Conservation (phyloP, 2,113 vertebrate genomes). For the Centropristis striata region DNA sequence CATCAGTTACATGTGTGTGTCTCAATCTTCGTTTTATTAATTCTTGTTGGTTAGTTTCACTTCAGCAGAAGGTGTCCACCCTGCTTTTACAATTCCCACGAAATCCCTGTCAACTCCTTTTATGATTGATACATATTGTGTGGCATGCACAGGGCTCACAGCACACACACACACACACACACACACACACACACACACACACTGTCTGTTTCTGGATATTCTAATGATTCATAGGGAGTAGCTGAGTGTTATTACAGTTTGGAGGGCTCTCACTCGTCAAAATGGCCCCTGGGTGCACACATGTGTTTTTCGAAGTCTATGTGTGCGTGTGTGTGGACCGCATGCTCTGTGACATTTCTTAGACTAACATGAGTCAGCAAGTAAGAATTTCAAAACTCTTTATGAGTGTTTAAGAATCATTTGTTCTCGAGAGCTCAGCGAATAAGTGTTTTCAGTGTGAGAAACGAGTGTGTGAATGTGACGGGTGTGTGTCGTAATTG, state of each 20-base stretch:
- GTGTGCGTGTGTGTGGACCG: slow-evolving; percentile 33
- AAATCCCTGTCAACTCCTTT: slow-evolving; percentile 51
- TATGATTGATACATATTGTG: slow-evolving; percentile 62
- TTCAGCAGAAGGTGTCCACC: slow-evolving; percentile 48
- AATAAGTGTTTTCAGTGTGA: slow-evolving; percentile 42
- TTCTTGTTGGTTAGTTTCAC: slow-evolving; percentile 10
- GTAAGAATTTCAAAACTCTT: slow-evolving; percentile 72
- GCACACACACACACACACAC: slow-evolving; percentile 11
- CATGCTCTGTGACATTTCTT: slow-evolving; percentile 67
- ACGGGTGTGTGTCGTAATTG: slow-evolving; percentile 14
- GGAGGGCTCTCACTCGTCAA: slow-evolving; percentile 69
- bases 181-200: slow-evolving; percentile 21
- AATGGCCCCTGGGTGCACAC: slow-evolving; percentile 54
- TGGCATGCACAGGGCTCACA: slow-evolving; percentile 20
- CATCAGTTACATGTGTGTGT: background rate
- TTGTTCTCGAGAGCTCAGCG: slow-evolving; percentile 35
- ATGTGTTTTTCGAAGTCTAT: slow-evolving; percentile 57
- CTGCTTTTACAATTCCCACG: slow-evolving; percentile 67
- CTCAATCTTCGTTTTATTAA: background rate
- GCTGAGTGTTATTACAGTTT: slow-evolving; percentile 74
- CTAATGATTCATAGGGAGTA: slow-evolving; percentile 70
- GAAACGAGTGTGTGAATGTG: slow-evolving; percentile 47
- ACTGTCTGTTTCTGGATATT: slow-evolving; percentile 52
- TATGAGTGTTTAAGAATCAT: slow-evolving; percentile 62
- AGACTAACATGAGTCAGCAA: slow-evolving; percentile 65